These are phyloP conservation scores for Hippocampus guttulatus DNA, from an alignment of 2,113 vertebrate genomes.

Conservation along the genomic window DNA sequence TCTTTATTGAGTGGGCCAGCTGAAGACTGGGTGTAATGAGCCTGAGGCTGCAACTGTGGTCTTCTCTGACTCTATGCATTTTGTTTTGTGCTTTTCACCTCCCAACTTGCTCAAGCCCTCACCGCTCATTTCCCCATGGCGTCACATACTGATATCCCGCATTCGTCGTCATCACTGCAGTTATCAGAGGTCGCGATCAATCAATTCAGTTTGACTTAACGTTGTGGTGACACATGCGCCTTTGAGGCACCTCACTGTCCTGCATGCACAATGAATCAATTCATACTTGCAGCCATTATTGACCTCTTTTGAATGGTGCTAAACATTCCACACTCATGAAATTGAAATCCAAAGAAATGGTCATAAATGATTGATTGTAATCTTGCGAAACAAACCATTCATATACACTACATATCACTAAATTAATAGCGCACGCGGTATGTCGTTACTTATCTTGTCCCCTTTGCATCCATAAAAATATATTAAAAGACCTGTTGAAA, in stretches of 20 bases:
- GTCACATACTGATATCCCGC: constrained; percentile 20
- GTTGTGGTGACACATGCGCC: background rate
- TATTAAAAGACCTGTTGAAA: background rate
- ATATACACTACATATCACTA: background rate
- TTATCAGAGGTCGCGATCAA: constrained; percentile 52
- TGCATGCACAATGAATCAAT: background rate
- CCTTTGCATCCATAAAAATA: background rate
- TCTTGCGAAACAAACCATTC: background rate
- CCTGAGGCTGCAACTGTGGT: constrained; percentile 58
- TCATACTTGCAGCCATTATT: background rate
- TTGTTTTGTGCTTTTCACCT: constrained; percentile 58
- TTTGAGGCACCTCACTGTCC: background rate
- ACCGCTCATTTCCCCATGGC: constrained; percentile 48
- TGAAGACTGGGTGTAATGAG: constrained; percentile 63
- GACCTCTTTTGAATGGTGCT: background rate
- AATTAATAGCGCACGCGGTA: background rate
- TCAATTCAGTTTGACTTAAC: background rate
- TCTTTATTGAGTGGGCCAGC: constrained; percentile 65
- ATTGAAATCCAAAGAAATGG: background rate
- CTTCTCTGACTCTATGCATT: constrained; percentile 52
- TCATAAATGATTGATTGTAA: background rate
- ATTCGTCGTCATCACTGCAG: constrained; percentile 13
- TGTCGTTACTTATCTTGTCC: background rate
- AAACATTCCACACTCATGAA: background rate
- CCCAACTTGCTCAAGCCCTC: constrained; percentile 48